Conservation (phyloP, 1,140 invertebrate species). For the Triops longicaudatus region DNA sequence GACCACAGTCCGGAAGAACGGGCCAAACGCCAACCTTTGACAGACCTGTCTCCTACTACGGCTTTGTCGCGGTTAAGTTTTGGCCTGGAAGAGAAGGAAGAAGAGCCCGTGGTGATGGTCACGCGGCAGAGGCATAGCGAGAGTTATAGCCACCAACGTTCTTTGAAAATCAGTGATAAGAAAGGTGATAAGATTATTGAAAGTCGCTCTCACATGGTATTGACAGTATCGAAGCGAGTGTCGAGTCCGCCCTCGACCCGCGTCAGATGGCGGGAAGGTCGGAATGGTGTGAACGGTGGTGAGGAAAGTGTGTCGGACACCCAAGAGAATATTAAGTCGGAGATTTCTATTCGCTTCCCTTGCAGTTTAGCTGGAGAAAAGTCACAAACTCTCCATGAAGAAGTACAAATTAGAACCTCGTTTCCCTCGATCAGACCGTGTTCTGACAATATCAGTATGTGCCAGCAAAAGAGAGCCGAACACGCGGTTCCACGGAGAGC, state of each 20-base stretch:
- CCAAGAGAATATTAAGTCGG: neutral
- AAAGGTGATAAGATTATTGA: slow-evolving; percentile 13
- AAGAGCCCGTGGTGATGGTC: slow-evolving; percentile 8
- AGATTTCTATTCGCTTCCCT: neutral
- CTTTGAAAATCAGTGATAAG: slow-evolving; percentile 19
- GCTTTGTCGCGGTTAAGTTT: slow-evolving; percentile 42
- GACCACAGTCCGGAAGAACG: slow-evolving; percentile 27
- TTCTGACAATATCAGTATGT: neutral
- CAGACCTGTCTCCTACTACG: slow-evolving; percentile 39
- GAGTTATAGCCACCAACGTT: slow-evolving; percentile 21
- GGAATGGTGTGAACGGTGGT: neutral
- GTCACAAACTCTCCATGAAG: neutral
- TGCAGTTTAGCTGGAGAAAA: neutral
- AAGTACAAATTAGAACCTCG: neutral
- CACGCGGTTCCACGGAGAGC: neutral
- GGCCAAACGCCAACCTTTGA: slow-evolving; percentile 14
- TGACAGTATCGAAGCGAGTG: slow-evolving; percentile 19
- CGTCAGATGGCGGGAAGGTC: neutral
- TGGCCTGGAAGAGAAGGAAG: slow-evolving; percentile 22
- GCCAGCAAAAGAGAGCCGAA: neutral
- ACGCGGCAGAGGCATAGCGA: slow-evolving; percentile 3
- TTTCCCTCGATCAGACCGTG: neutral
- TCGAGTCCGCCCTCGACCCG: neutral
- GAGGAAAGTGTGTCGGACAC: neutral
- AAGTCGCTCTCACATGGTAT: slow-evolving; percentile 22